phyloP scores from a whole-genome alignment of 1,140 invertebrate genomes.

The Metopolophium dirhodum region DNA sequence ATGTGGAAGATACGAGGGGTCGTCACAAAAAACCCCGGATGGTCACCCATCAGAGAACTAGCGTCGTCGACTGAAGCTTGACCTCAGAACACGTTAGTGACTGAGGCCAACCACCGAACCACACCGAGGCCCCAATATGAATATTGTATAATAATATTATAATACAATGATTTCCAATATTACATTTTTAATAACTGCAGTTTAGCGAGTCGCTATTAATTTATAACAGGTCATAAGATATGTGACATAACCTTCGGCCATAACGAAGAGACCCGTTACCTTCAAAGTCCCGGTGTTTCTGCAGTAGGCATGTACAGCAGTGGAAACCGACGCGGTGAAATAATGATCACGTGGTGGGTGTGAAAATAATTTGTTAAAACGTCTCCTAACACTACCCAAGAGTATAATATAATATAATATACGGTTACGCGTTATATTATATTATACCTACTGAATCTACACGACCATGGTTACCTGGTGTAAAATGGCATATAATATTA shows the following conservation, averaged over 20 bases:
- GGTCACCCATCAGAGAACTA: too few species aligned
- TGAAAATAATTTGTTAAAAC: neutral
- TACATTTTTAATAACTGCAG: neutral
- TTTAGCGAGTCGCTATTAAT: neutral
- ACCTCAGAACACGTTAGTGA: too few species aligned
- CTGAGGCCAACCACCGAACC: too few species aligned
- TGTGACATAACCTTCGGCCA: neutral
- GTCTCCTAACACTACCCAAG: neutral
- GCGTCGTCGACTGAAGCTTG: too few species aligned
- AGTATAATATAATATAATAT: neutral
- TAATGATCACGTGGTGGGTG: neutral
- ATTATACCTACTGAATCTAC: neutral
- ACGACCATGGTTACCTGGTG: neutral
- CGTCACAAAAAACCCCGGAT: too few species aligned
- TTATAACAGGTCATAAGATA: neutral
- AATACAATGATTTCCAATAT: neutral
- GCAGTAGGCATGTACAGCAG: neutral
- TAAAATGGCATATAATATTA: neutral
- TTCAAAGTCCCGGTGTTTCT: neutral
- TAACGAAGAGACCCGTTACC: too few species aligned
- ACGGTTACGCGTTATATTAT: neutral
- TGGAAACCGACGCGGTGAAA: neutral
- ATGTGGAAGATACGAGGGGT: too few species aligned
- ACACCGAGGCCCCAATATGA: too few species aligned
- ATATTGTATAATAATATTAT: too few species aligned